Conservation (phyloP, 2,888 invertebrate species). For the Ochropleura leucogaster region DNA sequence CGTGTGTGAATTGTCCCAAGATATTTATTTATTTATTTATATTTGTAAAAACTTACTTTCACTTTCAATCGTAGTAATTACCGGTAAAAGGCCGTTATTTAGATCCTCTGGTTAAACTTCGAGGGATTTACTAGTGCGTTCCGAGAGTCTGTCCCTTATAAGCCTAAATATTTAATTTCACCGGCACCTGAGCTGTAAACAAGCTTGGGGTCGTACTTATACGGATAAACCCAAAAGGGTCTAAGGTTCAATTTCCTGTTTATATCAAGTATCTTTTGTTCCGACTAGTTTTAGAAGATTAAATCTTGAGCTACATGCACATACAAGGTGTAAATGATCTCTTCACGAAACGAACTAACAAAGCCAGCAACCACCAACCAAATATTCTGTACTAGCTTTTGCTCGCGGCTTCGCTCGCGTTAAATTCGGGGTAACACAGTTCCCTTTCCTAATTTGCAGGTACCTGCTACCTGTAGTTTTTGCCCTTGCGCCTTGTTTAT, state of each 20-base stretch:
- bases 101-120: not conserved
- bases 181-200: not conserved
- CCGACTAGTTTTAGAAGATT: not conserved
- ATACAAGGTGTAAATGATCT: not conserved
- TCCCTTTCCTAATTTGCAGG: too few species aligned
- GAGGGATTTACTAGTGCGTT: not conserved
- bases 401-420: too few species aligned
- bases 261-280: not conserved
- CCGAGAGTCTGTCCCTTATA: not conserved
- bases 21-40: too few species aligned
- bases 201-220: not conserved
- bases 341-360: too few species aligned
- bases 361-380: too few species aligned
- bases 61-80: not conserved
- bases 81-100: not conserved
- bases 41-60: too few species aligned
- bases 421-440: too few species aligned
- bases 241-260: too few species aligned
- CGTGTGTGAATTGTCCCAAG: too few species aligned
- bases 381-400: too few species aligned
- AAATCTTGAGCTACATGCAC: not conserved
- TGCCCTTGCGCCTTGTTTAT: too few species aligned
- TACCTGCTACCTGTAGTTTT: too few species aligned
- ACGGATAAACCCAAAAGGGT: not conserved
- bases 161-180: conserved; percentile 17